phyloP scores from a whole-genome alignment of 2,113 vertebrate species.

The Urocitellus parryii region DNA sequence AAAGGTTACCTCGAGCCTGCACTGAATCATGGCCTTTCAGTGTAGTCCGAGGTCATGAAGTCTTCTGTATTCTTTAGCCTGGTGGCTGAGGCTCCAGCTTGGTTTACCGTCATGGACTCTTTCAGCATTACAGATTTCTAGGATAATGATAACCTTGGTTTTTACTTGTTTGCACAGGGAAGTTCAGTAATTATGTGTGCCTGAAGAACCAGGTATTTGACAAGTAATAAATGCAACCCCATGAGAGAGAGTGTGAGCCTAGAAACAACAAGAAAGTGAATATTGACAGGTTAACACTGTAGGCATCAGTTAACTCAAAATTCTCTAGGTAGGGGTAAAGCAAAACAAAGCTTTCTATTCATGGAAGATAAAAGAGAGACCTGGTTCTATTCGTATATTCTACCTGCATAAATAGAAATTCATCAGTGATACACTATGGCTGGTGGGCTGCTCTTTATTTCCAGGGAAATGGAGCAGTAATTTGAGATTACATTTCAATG shows the following conservation, averaged over 20 bases:
- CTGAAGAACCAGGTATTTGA: slow-evolving; percentile 54
- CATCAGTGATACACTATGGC: not conserved
- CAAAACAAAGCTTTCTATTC: slow-evolving; percentile 16
- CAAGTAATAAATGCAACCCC: slow-evolving; percentile 28
- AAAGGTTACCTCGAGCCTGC: slow-evolving; percentile 32
- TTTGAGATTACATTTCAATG: slow-evolving; percentile 43
- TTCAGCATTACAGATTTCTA: slow-evolving; percentile 2
- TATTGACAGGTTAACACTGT: not conserved
- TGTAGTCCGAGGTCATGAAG: slow-evolving; percentile 25
- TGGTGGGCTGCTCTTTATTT: slow-evolving; percentile 46
- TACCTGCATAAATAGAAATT: not conserved
- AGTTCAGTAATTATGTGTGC: slow-evolving; percentile 50
- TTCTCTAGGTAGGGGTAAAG: not conserved
- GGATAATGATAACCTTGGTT: slow-evolving; percentile 43
- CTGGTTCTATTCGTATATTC: not conserved
- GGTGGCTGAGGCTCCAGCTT: not conserved
- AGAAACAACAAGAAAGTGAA: slow-evolving; percentile 56
- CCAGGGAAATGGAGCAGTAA: slow-evolving; percentile 22
- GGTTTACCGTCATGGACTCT: slow-evolving; percentile 28
- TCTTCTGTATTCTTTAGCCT: slow-evolving; percentile 34
- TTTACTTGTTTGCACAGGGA: slow-evolving; percentile 63
- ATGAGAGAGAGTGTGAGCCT: slow-evolving; percentile 14
- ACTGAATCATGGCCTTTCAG: not conserved
- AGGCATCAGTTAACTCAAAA: slow-evolving; percentile 28
- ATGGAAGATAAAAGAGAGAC: not conserved